Conservation (phyloP, 2,888 invertebrate genomes). For the Tridacna gigas region DNA sequence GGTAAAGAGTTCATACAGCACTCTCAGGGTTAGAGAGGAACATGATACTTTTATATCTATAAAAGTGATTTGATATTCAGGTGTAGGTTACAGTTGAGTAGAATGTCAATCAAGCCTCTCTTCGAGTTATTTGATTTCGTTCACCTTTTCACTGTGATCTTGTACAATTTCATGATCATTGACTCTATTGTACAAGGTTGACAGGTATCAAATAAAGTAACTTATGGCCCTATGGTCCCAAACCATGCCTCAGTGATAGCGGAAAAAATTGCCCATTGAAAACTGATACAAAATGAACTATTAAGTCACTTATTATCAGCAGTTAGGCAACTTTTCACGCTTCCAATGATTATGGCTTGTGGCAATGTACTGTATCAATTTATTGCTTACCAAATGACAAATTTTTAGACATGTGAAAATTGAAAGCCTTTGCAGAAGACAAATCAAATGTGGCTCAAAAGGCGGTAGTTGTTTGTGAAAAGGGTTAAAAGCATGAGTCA, state of each 20-base stretch:
- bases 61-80: neutral
- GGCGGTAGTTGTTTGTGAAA: too few relatives aligned
- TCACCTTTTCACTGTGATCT: slow-evolving; percentile 25
- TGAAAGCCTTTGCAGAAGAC: too few relatives aligned
- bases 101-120: slow-evolving; percentile 12
- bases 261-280: neutral
- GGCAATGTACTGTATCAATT: neutral
- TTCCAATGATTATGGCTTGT: neutral
- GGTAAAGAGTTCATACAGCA: neutral
- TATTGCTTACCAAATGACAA: too few relatives aligned
- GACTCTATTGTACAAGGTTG: slow-evolving; percentile 41
- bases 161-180: slow-evolving; percentile 39
- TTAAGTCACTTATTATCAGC: neutral
- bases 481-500: too few relatives aligned
- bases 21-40: neutral
- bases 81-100: slow-evolving; percentile 4
- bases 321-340: neutral
- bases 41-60: slow-evolving; percentile 13
- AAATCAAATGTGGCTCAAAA: too few relatives aligned
- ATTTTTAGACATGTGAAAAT: too few relatives aligned
- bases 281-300: neutral
- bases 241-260: neutral
- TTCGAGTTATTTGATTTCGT: slow-evolving; percentile 19
- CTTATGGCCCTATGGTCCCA: slow-evolving; percentile 14
- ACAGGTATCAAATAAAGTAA: slow-evolving; percentile 38